Evolutionary conservation across 2,797 vertebrate genomes (phyloP), one percentile per base, ranked within the genome.

Genomic region (Coilia nasus): DNA sequence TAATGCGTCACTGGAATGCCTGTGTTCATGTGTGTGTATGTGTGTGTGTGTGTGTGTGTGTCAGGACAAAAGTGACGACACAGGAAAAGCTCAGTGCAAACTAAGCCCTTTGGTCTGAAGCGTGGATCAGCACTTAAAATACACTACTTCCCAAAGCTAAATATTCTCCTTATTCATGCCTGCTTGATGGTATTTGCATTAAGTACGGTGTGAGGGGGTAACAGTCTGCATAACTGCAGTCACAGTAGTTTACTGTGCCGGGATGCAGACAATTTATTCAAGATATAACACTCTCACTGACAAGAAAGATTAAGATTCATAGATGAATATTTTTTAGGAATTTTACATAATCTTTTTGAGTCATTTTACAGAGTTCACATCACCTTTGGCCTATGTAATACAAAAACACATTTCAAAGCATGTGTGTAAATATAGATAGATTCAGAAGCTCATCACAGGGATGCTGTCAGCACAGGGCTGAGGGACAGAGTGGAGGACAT

Each of bases 1-100:
- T 81, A 67, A 54, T 84, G 83, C 81, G 41, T 87, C 86, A 83
- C 25, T 78, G 81, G 41, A 59, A 82, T 41, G 3, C 35, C 23
- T 80, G 4, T 62, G 54, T 82, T 46, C 41, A 7, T 64, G 15
- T 60, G 81, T 75, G 19, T n/a, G 59, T 47, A 64, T 60, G 21
- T 80, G 11, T 82, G 15, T 62, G 4, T 75, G 31, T 7, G 25
- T 57, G 31, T 28, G 46, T 82, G 64, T 80, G 47, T 84, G 25
- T 17, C 25, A 83, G 56, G 85, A 85, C 82, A 35, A 23, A 81
- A 82, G 82, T 83, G 44, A 85, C 5, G 64, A 9, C 71, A 78
- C 17, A 35, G 71, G 71, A 44, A 78, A 78, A 19, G 19, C 35
- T 6, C 71, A 21, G 15, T 21, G 31, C 71, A 0, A n/a, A 21